A percentile compares a stretch with the other conserved stretches of the same genome.
Evolutionary conservation across 2,888 invertebrate species (phyloP).

Genomic region (Cantharis nigra): DNA sequence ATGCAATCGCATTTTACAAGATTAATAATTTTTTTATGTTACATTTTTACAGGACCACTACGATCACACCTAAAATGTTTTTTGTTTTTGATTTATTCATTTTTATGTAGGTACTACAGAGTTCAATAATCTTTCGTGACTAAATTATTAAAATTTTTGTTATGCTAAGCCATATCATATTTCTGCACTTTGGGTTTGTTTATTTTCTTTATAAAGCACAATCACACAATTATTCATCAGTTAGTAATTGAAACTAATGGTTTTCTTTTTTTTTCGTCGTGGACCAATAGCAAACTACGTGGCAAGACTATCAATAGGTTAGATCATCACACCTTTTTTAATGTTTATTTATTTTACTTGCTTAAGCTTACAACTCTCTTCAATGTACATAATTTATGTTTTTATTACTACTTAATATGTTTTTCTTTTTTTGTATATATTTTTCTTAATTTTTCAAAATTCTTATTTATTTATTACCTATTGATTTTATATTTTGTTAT

Average conservation of each 20-base stretch:
- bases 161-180: slow-evolving; percentile 8
- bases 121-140: background rate
- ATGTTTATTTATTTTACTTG: slow-evolving; percentile 40
- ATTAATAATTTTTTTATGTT: background rate
- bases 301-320: slow-evolving; percentile 81
- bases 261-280: slow-evolving; percentile 57
- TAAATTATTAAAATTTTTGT: background rate
- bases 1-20: background rate
- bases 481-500: too few relatives aligned
- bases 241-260: slow-evolving; percentile 37
- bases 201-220: slow-evolving; percentile 32
- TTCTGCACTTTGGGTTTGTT: slow-evolving; percentile 34
- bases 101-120: background rate
- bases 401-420: background rate
- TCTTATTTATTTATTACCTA: too few relatives aligned
- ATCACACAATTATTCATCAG: slow-evolving; percentile 24
- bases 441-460: background rate
- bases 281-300: slow-evolving; percentile 71
- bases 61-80: background rate
- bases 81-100: background rate
- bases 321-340: slow-evolving; percentile 60
- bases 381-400: background rate
- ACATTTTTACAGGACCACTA: background rate
- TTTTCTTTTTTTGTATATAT: background rate
- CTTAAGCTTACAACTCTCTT: slow-evolving; percentile 10